A percentile compares a stretch with the other conserved stretches of the same genome.
Evolutionary conservation across 2,888 invertebrate species (phyloP).

Genomic region (Drosophila macrospina): DNA sequence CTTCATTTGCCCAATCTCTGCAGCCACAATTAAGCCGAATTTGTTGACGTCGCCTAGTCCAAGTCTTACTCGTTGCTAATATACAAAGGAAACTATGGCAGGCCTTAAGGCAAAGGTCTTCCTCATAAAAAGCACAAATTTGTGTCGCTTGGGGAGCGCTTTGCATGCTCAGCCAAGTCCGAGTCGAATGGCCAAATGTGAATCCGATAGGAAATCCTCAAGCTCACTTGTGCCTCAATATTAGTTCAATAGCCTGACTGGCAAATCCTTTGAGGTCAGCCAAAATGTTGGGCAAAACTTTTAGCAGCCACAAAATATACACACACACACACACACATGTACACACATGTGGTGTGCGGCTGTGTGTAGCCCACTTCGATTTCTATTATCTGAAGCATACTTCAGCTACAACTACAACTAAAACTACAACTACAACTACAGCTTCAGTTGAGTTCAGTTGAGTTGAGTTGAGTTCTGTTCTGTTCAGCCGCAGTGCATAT

Average conservation of each 20-base stretch:
- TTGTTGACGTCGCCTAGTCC: conserved; percentile 1
- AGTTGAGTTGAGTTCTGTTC: conserved; percentile 9
- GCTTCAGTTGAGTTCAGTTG: conserved; percentile 26
- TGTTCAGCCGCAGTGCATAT: conserved; percentile 65
- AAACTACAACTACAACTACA: conserved; percentile 35
- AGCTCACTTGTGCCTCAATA: conserved; percentile 54
- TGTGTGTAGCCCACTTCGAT: conserved; percentile 48
- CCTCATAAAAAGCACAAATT: conserved; percentile 70
- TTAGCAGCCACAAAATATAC: conserved; percentile 21
- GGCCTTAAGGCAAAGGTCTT: conserved; percentile 39
- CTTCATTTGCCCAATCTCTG: not conserved
- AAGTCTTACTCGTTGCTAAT: not conserved
- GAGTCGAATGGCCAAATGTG: conserved; percentile 21
- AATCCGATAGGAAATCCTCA: conserved; percentile 34
- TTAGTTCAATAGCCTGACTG: conserved; percentile 69
- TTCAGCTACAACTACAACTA: too few relatives aligned
- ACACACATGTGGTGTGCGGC: not conserved
- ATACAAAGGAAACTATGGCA: conserved; percentile 11
- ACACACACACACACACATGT: conserved; percentile 5
- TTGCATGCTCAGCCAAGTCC: conserved; percentile 42
- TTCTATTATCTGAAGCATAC: conserved; percentile 68
- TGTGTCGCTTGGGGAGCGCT: conserved; percentile 71
- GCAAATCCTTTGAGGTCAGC: conserved; percentile 75
- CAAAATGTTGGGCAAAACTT: conserved; percentile 50
- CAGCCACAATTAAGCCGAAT: conserved; percentile 10